Evolutionary conservation across 2,797 vertebrate species (phyloP).

Genomic region (Spinibarbus caldwelli): DNA sequence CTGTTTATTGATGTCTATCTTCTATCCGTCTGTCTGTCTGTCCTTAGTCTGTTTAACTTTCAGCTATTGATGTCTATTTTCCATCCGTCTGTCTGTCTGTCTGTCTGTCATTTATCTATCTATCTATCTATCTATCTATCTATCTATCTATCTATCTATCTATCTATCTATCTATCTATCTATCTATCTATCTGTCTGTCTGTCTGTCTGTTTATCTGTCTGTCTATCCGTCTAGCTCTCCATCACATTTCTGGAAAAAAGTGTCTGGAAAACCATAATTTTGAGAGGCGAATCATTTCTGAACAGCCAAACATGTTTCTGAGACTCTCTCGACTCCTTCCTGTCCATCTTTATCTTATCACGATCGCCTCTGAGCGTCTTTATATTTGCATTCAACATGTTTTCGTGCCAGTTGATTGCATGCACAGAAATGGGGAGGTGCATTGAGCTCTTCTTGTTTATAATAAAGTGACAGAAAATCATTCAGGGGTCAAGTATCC

Average conservation of each 20-base stretch:
- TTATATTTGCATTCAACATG: slow-evolving; percentile 76
- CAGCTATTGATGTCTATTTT: too few species aligned
- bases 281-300: neutral
- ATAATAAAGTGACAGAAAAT: slow-evolving; percentile 84
- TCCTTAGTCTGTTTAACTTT: too few species aligned
- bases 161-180: too few species aligned
- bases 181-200: too few species aligned
- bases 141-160: too few species aligned
- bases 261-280: neutral
- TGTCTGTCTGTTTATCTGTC: too few species aligned
- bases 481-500: slow-evolving; percentile 80
- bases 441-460: slow-evolving; percentile 78
- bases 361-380: slow-evolving; percentile 35
- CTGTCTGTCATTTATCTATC: too few species aligned
- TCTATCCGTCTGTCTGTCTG: too few species aligned
- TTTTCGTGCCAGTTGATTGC: slow-evolving; percentile 78
- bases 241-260: neutral
- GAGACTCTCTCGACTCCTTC: neutral
- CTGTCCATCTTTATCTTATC: slow-evolving; percentile 39
- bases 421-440: slow-evolving; percentile 65
- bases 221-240: too few species aligned
- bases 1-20: too few species aligned
- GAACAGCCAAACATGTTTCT: neutral
- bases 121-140: too few species aligned
- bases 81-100: too few species aligned